phyloP scores from a whole-genome alignment of 1,140 invertebrate genomes.

The Platorchestia sp. region DNA sequence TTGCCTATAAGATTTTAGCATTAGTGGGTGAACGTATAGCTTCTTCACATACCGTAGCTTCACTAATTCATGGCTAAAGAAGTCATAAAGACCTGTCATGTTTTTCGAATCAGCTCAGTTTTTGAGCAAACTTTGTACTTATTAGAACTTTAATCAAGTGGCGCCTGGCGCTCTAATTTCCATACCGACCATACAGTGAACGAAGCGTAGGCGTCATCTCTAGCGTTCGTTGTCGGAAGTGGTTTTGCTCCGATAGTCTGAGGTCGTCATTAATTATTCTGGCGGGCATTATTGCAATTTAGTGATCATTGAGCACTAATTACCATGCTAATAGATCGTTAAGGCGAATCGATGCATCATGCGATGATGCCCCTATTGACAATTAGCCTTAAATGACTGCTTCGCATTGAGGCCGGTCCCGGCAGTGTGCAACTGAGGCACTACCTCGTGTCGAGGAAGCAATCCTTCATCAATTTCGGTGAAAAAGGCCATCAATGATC shows the following conservation, averaged over 20 bases:
- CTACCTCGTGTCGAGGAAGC: background rate
- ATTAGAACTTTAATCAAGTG: background rate
- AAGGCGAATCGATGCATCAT: conserved; percentile 53
- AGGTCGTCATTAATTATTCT: conserved; percentile 51
- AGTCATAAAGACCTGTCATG: background rate
- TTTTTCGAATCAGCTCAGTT: background rate
- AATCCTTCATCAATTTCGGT: background rate
- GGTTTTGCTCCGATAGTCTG: conserved; percentile 22
- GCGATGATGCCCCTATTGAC: conserved; percentile 51
- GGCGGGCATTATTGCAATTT: conserved; percentile 51
- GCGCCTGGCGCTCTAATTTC: background rate
- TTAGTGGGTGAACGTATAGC: no score
- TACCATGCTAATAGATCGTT: conserved; percentile 53
- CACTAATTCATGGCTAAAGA: background rate
- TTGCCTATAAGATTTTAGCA: no score
- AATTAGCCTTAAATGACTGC: conserved; percentile 44
- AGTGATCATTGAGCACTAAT: conserved; percentile 52
- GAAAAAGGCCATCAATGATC: background rate
- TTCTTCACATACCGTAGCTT: background rate
- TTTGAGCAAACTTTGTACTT: background rate
- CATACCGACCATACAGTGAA: background rate
- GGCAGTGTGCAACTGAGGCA: background rate
- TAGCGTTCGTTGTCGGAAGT: background rate
- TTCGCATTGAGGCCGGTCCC: background rate
- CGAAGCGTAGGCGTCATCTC: background rate